Conservation (phyloP, 2,797 vertebrate genomes). For the Sebastolobus alascanus region DNA sequence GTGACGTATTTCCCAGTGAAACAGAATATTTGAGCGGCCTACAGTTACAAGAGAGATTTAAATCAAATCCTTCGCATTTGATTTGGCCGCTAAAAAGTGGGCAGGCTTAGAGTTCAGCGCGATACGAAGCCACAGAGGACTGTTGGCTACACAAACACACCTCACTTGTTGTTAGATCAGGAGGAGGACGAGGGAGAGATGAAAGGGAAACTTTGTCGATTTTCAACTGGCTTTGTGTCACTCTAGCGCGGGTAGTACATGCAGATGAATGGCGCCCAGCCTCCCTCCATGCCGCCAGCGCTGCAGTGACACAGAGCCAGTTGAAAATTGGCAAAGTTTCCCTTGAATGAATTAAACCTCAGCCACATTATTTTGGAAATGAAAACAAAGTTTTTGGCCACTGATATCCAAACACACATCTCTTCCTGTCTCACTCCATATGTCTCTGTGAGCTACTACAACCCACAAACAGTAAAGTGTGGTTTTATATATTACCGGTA, state of each 20-base stretch:
- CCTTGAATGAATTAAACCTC: not conserved
- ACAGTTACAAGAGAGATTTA: not conserved
- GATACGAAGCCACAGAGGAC: not conserved
- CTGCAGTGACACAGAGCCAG: no score
- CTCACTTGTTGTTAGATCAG: not conserved
- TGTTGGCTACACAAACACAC: not conserved
- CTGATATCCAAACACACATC: no score
- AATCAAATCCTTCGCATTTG: not conserved
- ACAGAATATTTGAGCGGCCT: not conserved
- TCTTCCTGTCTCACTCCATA: not conserved
- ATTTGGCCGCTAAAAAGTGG: not conserved
- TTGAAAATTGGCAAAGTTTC: not conserved
- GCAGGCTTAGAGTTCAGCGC: accelerated
- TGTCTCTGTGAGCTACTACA: not conserved
- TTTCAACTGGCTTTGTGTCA: accelerated
- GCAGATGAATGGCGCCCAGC: not conserved
- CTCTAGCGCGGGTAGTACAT: not conserved
- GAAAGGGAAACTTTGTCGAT: not conserved
- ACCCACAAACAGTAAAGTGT: not conserved
- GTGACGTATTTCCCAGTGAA: not conserved
- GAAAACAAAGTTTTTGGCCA: not conserved
- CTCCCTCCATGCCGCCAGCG: accelerated
- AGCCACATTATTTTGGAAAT: not conserved
- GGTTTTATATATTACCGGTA: not conserved
- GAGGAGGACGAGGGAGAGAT: not conserved